phyloP scores from a whole-genome alignment of 1,140 invertebrate genomes.

The Sitobion miscanthi region DNA sequence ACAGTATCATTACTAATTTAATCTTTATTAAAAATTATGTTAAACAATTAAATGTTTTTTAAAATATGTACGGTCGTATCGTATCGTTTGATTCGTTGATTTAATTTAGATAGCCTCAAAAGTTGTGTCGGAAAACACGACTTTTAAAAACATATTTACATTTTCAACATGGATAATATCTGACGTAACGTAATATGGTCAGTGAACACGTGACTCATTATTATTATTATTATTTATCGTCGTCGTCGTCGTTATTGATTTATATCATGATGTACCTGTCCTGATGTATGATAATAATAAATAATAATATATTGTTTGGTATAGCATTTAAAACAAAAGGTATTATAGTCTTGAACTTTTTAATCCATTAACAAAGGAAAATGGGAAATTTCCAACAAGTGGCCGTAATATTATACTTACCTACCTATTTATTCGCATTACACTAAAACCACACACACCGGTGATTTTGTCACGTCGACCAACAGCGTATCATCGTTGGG shows the following conservation, averaged over 20 bases:
- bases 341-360: background rate
- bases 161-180: background rate
- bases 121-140: background rate
- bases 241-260: background rate
- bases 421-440: background rate
- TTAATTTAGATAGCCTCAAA: background rate
- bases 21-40: too few relatives aligned
- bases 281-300: too few relatives aligned
- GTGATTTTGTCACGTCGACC: background rate
- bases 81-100: background rate
- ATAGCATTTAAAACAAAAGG: too few relatives aligned
- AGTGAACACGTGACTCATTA: background rate
- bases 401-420: background rate
- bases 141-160: background rate
- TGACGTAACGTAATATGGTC: background rate
- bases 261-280: background rate
- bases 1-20: too few relatives aligned
- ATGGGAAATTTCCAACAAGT: background rate
- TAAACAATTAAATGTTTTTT: too few relatives aligned
- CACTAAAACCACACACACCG: background rate
- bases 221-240: background rate
- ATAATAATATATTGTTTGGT: too few relatives aligned
- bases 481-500: background rate
- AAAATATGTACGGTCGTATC: too few relatives aligned
- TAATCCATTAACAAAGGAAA: background rate